Evolutionary conservation across 2,113 vertebrate species (phyloP).

Genomic region (Rhabdomys dilectus): DNA sequence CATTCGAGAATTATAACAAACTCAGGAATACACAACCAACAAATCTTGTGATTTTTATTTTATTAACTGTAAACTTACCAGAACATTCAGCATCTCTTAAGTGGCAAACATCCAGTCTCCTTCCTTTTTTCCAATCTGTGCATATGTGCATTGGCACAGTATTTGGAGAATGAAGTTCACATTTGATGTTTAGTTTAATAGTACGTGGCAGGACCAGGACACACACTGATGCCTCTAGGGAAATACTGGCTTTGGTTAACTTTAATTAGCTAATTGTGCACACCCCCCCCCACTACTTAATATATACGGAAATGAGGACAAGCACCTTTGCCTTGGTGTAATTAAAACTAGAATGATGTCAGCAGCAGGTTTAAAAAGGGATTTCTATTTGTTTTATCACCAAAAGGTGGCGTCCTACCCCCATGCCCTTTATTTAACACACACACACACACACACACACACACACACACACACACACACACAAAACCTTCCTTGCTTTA

Average conservation of each 20-base stretch:
- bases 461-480: neutral
- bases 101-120: neutral
- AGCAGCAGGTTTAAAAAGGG: slow-evolving; percentile 68
- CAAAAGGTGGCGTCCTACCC: slow-evolving; percentile 89
- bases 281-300: slow-evolving; percentile 76
- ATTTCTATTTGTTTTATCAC: slow-evolving; percentile 78
- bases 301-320: slow-evolving; percentile 81
- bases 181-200: neutral
- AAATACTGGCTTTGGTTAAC: slow-evolving; percentile 56
- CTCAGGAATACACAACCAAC: neutral
- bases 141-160: neutral
- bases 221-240: neutral
- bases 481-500: slow-evolving; percentile 74
- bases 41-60: slow-evolving; percentile 20
- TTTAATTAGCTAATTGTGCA: slow-evolving; percentile 78
- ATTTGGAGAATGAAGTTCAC: slow-evolving; percentile 18
- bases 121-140: neutral
- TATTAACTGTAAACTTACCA: neutral
- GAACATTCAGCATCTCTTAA: neutral
- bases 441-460: too few relatives aligned
- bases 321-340: slow-evolving; percentile 81
- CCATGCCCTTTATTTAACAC: slow-evolving; percentile 81
- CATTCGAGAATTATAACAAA: slow-evolving; percentile 28
- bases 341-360: slow-evolving; percentile 83
- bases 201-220: neutral